phyloP scores from a whole-genome alignment of 1,140 invertebrate species.

The Penaeus chinensis region DNA sequence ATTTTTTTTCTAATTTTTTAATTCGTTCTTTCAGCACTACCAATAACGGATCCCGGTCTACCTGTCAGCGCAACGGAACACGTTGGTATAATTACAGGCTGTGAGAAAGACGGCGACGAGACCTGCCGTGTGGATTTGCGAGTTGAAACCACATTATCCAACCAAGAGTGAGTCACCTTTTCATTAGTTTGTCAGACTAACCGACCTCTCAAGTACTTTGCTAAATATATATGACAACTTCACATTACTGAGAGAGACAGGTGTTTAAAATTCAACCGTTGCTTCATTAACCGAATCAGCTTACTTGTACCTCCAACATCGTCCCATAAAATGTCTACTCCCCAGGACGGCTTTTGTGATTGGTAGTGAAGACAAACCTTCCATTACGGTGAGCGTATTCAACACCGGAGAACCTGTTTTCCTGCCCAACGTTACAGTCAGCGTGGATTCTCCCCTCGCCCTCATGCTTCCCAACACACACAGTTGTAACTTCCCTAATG shows the following conservation, averaged over 20 bases:
- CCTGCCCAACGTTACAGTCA: conserved; percentile 32
- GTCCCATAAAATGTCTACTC: not conserved
- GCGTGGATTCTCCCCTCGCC: conserved; percentile 3
- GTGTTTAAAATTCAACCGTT: too few relatives aligned
- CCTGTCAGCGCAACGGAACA: not conserved
- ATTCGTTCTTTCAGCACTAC: conserved; percentile 4
- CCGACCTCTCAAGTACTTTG: too few relatives aligned
- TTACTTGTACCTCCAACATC: too few relatives aligned
- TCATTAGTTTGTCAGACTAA: too few relatives aligned
- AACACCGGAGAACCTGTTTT: conserved; percentile 40
- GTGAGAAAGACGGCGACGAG: conserved; percentile 33
- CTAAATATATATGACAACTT: too few relatives aligned
- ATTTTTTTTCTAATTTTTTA: too few relatives aligned
- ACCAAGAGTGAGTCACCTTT: conserved; percentile 15
- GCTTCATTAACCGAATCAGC: too few relatives aligned
- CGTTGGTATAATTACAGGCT: conserved; percentile 31
- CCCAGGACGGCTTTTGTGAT: conserved; percentile 13
- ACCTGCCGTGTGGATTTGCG: conserved; percentile 23
- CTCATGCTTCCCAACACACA: conserved; percentile 20
- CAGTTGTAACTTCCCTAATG: conserved; percentile 20
- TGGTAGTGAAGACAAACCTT: conserved; percentile 25
- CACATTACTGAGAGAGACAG: too few relatives aligned
- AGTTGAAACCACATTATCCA: not conserved
- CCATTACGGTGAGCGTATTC: not conserved
- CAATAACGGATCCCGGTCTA: conserved; percentile 1